These are phyloP conservation scores for Deroplatys truncata DNA, from an alignment of 2,888 invertebrate species.

Conservation along the genomic window DNA sequence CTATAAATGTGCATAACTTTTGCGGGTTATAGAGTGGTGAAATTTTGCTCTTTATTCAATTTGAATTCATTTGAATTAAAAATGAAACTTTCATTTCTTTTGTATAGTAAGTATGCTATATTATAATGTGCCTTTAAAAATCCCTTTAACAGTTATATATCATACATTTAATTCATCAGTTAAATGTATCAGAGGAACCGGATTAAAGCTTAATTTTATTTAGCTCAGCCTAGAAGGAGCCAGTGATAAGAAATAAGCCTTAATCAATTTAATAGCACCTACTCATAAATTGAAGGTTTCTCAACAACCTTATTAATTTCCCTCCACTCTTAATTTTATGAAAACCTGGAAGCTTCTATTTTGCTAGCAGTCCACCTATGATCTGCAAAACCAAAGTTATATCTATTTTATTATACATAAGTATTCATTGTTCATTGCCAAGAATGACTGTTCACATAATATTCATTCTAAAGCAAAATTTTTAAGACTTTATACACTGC, in stretches of 20 bases:
- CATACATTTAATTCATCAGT: too few species aligned
- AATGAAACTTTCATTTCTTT: background rate
- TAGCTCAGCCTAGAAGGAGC: too few species aligned
- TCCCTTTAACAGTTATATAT: too few species aligned
- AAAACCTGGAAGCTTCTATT: background rate
- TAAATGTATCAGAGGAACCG: too few species aligned
- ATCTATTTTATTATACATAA: background rate
- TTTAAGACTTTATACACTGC: background rate
- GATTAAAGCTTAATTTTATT: too few species aligned
- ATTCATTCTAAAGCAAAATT: background rate
- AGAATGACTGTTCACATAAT: background rate
- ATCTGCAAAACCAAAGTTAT: background rate
- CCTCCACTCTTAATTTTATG: background rate
- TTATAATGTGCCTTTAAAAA: background rate
- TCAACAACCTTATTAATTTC: background rate
- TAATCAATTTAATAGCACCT: too few species aligned
- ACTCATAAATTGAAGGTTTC: too few species aligned
- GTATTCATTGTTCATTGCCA: background rate
- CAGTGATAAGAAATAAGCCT: too few species aligned
- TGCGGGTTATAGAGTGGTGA: background rate
- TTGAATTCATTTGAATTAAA: background rate
- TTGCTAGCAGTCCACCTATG: background rate
- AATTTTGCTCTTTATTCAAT: background rate
- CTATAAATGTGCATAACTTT: background rate
- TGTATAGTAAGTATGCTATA: background rate